Percentiles rank a stretch among this genome's conserved stretches.
Conservation (phyloP, 2,888 invertebrate species). For the Bruchidius siliquastri region DNA sequence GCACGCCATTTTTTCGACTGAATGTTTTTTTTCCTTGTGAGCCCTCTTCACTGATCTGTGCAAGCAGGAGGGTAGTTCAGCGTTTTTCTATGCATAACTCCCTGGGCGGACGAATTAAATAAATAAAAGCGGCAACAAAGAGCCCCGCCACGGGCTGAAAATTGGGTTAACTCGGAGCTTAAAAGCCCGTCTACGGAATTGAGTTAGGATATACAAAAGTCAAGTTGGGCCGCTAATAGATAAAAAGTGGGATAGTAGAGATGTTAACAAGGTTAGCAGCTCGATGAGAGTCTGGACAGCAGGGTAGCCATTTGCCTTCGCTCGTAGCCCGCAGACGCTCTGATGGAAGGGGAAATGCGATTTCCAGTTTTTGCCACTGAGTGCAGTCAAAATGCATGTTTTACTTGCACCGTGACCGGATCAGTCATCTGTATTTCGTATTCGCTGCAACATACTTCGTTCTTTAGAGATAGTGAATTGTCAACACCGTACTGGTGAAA, state of each 20-base stretch:
- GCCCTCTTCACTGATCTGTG: neutral
- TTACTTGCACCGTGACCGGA: too few relatives aligned
- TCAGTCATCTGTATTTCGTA: too few relatives aligned
- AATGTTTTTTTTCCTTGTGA: neutral
- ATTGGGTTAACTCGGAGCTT: conserved; percentile 23
- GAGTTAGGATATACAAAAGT: conserved; percentile 44
- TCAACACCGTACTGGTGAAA: too few relatives aligned
- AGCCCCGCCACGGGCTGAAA: conserved; percentile 8
- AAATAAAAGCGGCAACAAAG: conserved; percentile 21
- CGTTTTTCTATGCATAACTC: neutral
- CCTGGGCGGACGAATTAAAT: conserved; percentile 13
- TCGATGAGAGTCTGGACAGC: neutral
- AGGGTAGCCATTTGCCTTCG: neutral
- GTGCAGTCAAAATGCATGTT: too few relatives aligned
- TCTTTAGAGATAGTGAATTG: too few relatives aligned
- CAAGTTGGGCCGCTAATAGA: conserved; percentile 44
- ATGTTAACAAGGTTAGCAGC: neutral
- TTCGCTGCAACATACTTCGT: too few relatives aligned
- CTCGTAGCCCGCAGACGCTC: neutral
- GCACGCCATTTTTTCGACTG: too few relatives aligned
- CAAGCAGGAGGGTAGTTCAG: neutral
- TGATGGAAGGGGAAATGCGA: neutral
- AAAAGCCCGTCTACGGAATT: conserved; percentile 37
- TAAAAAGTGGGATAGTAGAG: conserved; percentile 34
- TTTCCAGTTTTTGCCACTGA: neutral